Evolutionary conservation across 2,113 vertebrate genomes (phyloP).

Genomic region (Chionis minor): DNA sequence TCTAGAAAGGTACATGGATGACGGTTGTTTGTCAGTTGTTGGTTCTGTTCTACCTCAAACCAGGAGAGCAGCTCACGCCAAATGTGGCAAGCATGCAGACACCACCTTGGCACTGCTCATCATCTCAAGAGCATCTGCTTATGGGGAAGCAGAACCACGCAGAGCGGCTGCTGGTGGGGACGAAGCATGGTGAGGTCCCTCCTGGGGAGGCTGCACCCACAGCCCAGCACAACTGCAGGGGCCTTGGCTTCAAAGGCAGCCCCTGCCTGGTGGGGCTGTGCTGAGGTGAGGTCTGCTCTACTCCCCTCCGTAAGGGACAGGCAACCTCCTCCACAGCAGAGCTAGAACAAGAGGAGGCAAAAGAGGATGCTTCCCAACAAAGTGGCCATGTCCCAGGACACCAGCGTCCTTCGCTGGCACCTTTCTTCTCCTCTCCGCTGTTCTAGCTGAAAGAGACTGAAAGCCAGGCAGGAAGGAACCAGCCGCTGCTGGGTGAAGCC

Average conservation of each 20-base stretch:
- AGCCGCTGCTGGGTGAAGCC: not conserved
- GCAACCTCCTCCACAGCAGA: not conserved
- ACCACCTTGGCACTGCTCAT: not conserved
- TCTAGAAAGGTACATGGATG: not conserved
- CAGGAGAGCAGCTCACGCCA: not conserved
- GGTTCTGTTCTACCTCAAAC: not conserved
- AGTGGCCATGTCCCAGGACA: not conserved
- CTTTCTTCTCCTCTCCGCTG: not conserved
- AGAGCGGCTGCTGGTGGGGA: not conserved
- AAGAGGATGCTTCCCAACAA: not conserved
- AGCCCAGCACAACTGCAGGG: not conserved
- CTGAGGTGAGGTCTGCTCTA: not conserved
- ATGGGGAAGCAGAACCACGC: not conserved
- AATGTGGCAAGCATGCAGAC: fast-evolving
- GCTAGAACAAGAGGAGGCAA: not conserved
- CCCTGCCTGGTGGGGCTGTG: not conserved
- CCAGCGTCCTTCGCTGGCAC: not conserved
- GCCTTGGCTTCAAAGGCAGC: not conserved
- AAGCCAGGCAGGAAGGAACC: not conserved
- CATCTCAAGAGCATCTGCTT: not conserved
- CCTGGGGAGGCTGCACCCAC: not conserved
- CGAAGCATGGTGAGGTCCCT: fast-evolving
- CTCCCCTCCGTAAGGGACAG: not conserved
- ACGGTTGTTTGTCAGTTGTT: fast-evolving
- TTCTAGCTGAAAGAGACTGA: not conserved